Evolutionary conservation across 2,113 vertebrate genomes (phyloP).

Genomic region (Delphinus delphis): DNA sequence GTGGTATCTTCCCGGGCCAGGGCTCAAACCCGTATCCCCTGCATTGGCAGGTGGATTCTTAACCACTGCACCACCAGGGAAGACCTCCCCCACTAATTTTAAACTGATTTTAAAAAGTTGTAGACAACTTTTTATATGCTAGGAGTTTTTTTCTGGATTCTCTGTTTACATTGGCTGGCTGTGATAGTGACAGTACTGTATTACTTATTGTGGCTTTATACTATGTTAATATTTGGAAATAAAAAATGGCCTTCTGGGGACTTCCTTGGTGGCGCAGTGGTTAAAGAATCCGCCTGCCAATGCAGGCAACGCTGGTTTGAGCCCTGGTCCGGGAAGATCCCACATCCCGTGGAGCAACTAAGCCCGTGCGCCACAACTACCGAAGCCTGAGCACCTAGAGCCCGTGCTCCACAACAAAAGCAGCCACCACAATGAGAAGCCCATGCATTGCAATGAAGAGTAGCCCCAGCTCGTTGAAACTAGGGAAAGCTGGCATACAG

Average conservation of each 20-base stretch:
- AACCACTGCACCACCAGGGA: not conserved
- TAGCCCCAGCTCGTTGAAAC: too few relatives aligned
- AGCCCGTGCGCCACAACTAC: too few relatives aligned
- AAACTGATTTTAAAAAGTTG: not conserved
- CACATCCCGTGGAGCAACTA: too few relatives aligned
- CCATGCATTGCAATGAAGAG: too few relatives aligned
- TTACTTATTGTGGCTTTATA: not conserved
- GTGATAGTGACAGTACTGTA: not conserved
- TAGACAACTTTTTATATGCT: not conserved
- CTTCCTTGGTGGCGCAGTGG: too few relatives aligned
- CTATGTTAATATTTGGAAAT: not conserved
- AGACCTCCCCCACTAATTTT: not conserved
- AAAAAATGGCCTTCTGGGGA: not conserved
- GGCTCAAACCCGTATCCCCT: not conserved
- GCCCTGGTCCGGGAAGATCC: too few relatives aligned
- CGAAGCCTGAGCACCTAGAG: too few relatives aligned
- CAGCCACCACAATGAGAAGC: too few relatives aligned
- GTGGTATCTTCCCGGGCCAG: not conserved
- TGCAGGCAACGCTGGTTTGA: too few relatives aligned
- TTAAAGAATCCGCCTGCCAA: too few relatives aligned
- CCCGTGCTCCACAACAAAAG: too few relatives aligned
- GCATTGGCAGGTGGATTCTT: not conserved
- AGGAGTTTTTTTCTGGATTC: not conserved
- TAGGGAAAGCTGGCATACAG: too few relatives aligned
- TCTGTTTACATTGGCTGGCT: not conserved